Conservation (phyloP, 2,888 invertebrate genomes). For the Polyommatus iphigenia region DNA sequence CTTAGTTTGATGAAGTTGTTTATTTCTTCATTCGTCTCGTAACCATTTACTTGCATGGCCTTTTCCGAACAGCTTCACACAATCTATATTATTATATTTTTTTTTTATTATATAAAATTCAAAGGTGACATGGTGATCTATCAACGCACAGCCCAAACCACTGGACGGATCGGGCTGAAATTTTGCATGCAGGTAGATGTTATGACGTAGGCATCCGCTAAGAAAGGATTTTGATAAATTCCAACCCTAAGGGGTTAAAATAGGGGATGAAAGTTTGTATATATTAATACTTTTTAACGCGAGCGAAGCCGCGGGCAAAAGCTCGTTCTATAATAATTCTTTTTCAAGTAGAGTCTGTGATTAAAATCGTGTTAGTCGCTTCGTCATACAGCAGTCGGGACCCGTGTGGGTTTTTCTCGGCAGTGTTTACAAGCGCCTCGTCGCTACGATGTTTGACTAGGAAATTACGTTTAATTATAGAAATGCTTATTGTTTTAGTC, state of each 20-base stretch:
- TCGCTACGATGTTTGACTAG: conserved; percentile 33
- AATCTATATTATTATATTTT: not conserved
- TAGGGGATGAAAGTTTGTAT: too few species aligned
- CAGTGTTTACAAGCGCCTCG: conserved; percentile 45
- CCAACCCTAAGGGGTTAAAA: too few species aligned
- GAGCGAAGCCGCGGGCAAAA: too few species aligned
- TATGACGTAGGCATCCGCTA: too few species aligned
- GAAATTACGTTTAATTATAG: conserved; percentile 31
- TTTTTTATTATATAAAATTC: too few species aligned
- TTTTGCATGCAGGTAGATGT: too few species aligned
- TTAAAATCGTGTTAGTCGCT: conserved; percentile 6
- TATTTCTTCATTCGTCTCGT: not conserved
- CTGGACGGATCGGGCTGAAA: too few species aligned
- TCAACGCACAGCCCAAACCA: too few species aligned
- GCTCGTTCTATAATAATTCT: too few species aligned
- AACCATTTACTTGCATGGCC: not conserved
- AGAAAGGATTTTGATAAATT: too few species aligned
- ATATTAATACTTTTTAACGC: too few species aligned
- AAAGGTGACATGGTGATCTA: too few species aligned
- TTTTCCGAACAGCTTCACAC: not conserved
- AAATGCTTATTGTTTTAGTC: not conserved
- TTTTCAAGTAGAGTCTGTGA: not conserved
- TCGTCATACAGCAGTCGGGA: conserved; percentile 45
- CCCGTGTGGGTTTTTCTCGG: conserved; percentile 55
- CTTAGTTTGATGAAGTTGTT: not conserved